Conservation (phyloP, 2,797 vertebrate species). For the Etheostoma nigrum region DNA sequence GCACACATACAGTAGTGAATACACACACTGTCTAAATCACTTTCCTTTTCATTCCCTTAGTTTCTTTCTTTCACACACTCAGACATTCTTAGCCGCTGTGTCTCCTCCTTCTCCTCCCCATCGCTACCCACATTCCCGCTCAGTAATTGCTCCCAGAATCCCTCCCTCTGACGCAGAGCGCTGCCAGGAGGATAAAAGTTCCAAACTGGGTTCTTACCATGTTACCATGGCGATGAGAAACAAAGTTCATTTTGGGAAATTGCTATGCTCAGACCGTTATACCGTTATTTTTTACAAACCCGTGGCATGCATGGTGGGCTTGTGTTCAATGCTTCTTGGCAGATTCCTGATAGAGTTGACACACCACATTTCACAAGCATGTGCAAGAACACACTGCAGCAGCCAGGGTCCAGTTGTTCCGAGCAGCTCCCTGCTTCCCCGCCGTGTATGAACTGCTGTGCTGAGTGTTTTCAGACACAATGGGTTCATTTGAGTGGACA, state of each 20-base stretch:
- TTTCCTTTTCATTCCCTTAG: slow-evolving; percentile 26
- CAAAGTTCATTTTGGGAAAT: slow-evolving; percentile 64
- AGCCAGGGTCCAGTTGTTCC: slow-evolving; percentile 50
- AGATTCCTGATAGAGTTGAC: slow-evolving; percentile 64
- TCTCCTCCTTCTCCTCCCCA: slow-evolving; percentile 62
- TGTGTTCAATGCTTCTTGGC: slow-evolving; percentile 53
- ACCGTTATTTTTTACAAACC: slow-evolving; percentile 28
- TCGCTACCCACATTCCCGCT: slow-evolving; percentile 68
- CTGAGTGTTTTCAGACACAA: slow-evolving; percentile 73
- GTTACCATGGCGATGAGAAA: slow-evolving; percentile 62
- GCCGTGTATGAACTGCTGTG: slow-evolving; percentile 48
- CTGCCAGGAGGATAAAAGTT: slow-evolving; percentile 61
- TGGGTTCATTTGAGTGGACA: slow-evolving; percentile 73
- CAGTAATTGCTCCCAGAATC: slow-evolving; percentile 74
- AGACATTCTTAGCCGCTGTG: slow-evolving; percentile 54
- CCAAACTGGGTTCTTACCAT: slow-evolving; percentile 42
- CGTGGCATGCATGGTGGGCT: slow-evolving; percentile 8
- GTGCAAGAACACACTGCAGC: slow-evolving; percentile 60
- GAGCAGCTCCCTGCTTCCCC: slow-evolving; percentile 31
- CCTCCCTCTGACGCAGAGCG: slow-evolving; percentile 64
- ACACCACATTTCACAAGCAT: slow-evolving; percentile 77
- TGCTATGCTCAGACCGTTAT: slow-evolving; percentile 29
- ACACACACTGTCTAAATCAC: slow-evolving; percentile 25
- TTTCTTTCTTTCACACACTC: slow-evolving; percentile 50
- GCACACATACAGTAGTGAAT: slow-evolving; percentile 15